Conservation (phyloP, 2,797 vertebrate genomes). For the Thunnus albacares region DNA sequence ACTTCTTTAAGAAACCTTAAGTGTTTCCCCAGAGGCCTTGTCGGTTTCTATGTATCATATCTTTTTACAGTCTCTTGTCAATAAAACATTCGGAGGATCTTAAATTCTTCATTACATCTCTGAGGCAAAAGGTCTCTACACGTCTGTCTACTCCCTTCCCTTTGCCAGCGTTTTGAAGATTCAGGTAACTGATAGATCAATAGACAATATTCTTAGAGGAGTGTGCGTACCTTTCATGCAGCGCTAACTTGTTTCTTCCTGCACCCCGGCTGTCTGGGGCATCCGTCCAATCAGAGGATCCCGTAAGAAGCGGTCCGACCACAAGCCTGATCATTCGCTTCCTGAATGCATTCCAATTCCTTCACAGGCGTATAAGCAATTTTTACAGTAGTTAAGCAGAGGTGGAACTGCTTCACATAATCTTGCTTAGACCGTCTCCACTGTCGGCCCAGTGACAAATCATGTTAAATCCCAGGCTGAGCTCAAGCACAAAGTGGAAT, state of each 20-base stretch:
- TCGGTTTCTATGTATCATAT: slow-evolving; percentile 81
- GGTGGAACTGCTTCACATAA: slow-evolving; percentile 88
- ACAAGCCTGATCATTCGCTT: slow-evolving; percentile 79
- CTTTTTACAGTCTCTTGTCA: slow-evolving; percentile 82
- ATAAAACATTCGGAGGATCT: slow-evolving; percentile 86
- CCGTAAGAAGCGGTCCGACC: slow-evolving; percentile 59
- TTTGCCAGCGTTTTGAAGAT: slow-evolving; percentile 73
- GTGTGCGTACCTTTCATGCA: slow-evolving; percentile 77
- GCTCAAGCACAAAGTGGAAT: slow-evolving; percentile 81
- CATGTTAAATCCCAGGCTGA: slow-evolving; percentile 84
- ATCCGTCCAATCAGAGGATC: slow-evolving; percentile 73
- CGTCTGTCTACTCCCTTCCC: slow-evolving; percentile 45
- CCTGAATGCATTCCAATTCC: slow-evolving; percentile 86
- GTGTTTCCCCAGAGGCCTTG: slow-evolving; percentile 82
- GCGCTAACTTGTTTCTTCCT: slow-evolving; percentile 81
- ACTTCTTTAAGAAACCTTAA: slow-evolving; percentile 82
- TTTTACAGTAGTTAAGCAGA: slow-evolving; percentile 89
- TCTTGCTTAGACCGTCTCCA: slow-evolving; percentile 82
- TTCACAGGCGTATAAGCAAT: slow-evolving; percentile 90
- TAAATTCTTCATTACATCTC: slow-evolving; percentile 87
- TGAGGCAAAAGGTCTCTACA: slow-evolving; percentile 69
- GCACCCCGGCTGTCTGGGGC: slow-evolving; percentile 67
- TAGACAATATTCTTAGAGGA: slow-evolving; percentile 68
- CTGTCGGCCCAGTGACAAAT: slow-evolving; percentile 85
- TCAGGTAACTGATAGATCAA: slow-evolving; percentile 78